Evolutionary conservation across 1,140 invertebrate species (phyloP).

Genomic region (Ericerus pela): DNA sequence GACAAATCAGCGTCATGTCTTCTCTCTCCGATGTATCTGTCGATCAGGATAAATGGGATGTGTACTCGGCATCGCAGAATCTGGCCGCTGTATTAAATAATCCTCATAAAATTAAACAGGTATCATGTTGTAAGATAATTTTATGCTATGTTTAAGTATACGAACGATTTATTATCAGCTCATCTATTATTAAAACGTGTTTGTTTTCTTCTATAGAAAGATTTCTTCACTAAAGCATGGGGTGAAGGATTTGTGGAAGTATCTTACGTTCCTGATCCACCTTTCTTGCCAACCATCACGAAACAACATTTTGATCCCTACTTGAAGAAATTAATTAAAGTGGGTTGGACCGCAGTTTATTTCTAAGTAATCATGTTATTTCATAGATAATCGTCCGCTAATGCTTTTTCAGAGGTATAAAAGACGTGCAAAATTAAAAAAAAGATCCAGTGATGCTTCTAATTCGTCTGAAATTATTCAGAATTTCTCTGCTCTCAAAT

Average conservation of each 20-base stretch:
- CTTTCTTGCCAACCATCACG: slow-evolving; percentile 68
- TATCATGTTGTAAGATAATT: slow-evolving; percentile 26
- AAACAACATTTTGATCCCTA: slow-evolving; percentile 77
- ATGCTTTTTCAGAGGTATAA: slow-evolving; percentile 33
- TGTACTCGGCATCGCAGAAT: slow-evolving; percentile 78
- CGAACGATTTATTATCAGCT: background rate
- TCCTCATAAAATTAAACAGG: slow-evolving; percentile 75
- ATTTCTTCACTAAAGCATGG: slow-evolving; percentile 97
- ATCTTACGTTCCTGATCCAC: slow-evolving; percentile 52
- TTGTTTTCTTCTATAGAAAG: slow-evolving; percentile 34
- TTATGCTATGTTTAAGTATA: slow-evolving; percentile 3
- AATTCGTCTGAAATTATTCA: slow-evolving; percentile 33
- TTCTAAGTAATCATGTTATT: background rate
- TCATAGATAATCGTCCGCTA: background rate
- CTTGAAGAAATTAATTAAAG: slow-evolving; percentile 53
- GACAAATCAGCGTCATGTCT: slow-evolving; percentile 1
- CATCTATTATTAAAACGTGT: background rate
- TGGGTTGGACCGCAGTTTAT: background rate
- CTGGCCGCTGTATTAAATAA: slow-evolving; percentile 92
- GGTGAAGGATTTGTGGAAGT: slow-evolving; percentile 85
- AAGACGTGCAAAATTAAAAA: slow-evolving; percentile 33
- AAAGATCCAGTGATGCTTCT: slow-evolving; percentile 25
- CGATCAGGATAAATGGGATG: slow-evolving; percentile 47
- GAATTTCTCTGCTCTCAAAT: slow-evolving; percentile 35
- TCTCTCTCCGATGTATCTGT: background rate